A percentile compares a stretch with the other conserved stretches of the same genome.
Evolutionary conservation across 2,797 vertebrate species (phyloP).

Genomic region (Phoebastria nigripes): DNA sequence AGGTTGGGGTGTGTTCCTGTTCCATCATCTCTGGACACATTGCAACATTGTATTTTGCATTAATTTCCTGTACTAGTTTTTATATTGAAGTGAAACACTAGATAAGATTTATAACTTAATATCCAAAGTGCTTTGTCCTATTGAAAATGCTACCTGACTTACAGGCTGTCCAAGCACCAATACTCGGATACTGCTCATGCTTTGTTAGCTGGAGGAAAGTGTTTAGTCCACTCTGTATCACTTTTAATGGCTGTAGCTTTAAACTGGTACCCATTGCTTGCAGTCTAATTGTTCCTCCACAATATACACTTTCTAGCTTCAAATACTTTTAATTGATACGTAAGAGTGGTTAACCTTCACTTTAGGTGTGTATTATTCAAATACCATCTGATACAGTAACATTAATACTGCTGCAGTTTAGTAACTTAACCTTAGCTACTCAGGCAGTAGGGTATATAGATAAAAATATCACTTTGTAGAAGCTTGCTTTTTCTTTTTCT

Average conservation of each 20-base stretch:
- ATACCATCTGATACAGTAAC: neutral
- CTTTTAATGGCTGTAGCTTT: neutral
- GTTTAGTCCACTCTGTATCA: neutral
- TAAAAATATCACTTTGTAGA: neutral
- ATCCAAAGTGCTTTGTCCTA: neutral
- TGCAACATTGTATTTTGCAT: neutral
- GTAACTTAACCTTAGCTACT: neutral
- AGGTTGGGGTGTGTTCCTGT: fast-evolving
- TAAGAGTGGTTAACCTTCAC: neutral
- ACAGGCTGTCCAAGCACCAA: neutral
- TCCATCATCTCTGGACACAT: neutral
- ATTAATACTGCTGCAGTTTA: neutral
- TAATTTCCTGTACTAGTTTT: neutral
- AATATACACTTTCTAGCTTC: neutral
- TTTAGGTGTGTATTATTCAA: neutral
- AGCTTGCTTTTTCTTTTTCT: neutral
- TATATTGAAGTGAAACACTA: neutral
- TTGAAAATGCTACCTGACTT: neutral
- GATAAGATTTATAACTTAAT: neutral
- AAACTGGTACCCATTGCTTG: neutral
- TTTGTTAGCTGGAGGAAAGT: neutral
- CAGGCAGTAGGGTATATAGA: neutral
- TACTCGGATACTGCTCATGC: neutral
- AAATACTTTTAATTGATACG: neutral
- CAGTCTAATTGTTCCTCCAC: neutral